Conservation (phyloP, 2,113 vertebrate genomes). For the Pygathrix nemaeus region DNA sequence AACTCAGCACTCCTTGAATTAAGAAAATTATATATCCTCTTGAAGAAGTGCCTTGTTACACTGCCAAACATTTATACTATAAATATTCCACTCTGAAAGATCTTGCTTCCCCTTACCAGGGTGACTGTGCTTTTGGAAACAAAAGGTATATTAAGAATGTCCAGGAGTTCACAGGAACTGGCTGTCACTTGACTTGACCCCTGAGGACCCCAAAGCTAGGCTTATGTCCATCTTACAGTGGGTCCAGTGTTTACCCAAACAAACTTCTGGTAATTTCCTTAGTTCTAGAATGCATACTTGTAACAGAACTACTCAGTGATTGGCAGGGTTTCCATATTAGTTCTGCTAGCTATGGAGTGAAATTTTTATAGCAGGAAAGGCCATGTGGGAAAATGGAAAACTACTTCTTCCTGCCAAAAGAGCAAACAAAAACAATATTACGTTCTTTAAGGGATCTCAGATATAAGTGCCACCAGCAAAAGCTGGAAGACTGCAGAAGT, state of each 20-base stretch:
- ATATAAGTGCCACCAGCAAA: neutral
- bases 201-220: neutral
- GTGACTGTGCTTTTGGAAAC: neutral
- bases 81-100: neutral
- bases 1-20: neutral
- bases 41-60: neutral
- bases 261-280: neutral
- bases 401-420: neutral
- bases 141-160: neutral
- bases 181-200: neutral
- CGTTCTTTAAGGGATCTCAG: neutral
- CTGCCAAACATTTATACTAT: neutral
- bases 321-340: neutral
- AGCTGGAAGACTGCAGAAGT: neutral
- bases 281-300: neutral
- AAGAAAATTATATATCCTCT: neutral
- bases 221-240: neutral
- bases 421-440: neutral
- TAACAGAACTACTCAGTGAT: neutral
- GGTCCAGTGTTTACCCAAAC: neutral
- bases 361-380: neutral
- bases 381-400: neutral
- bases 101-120: neutral
- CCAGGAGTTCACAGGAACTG: neutral
- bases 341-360: neutral